Evolutionary conservation across 2,113 vertebrate genomes (phyloP).

Genomic region (Puma concolor): DNA sequence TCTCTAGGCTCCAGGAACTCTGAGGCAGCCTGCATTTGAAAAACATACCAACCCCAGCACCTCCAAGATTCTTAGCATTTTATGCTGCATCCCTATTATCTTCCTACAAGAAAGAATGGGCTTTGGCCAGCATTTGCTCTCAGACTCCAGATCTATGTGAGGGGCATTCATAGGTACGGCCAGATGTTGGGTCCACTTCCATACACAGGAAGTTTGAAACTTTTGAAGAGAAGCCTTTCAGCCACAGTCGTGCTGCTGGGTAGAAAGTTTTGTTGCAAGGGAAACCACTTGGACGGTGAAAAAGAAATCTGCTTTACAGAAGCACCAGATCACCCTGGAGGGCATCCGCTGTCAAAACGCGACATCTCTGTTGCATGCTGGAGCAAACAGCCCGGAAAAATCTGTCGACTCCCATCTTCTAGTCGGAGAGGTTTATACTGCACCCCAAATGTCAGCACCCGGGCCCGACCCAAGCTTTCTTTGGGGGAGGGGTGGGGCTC

Average conservation of each 20-base stretch:
- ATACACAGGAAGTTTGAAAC: not conserved
- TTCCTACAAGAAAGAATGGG: not conserved
- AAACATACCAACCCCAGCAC: not conserved
- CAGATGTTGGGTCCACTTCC: not conserved
- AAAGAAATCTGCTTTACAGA: not conserved
- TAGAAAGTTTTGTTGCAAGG: not conserved
- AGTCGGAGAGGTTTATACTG: fast-evolving
- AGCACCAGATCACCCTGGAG: not conserved
- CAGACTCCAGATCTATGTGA: not conserved
- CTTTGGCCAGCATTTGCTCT: not conserved
- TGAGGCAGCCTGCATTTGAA: not conserved
- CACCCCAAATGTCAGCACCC: not conserved
- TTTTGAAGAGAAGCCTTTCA: not conserved
- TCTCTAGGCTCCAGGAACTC: not conserved
- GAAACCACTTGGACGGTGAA: not conserved
- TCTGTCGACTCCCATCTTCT: not conserved
- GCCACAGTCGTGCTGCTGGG: not conserved
- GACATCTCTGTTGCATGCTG: not conserved
- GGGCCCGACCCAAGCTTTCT: not conserved
- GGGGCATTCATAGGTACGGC: fast-evolving
- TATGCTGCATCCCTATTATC: not conserved
- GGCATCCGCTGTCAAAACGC: not conserved
- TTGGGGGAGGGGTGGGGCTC: not conserved
- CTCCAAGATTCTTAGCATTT: not conserved
- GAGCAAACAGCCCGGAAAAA: not conserved